phyloP scores from a whole-genome alignment of 2,888 invertebrate genomes.

The Drosophila paranaensis region DNA sequence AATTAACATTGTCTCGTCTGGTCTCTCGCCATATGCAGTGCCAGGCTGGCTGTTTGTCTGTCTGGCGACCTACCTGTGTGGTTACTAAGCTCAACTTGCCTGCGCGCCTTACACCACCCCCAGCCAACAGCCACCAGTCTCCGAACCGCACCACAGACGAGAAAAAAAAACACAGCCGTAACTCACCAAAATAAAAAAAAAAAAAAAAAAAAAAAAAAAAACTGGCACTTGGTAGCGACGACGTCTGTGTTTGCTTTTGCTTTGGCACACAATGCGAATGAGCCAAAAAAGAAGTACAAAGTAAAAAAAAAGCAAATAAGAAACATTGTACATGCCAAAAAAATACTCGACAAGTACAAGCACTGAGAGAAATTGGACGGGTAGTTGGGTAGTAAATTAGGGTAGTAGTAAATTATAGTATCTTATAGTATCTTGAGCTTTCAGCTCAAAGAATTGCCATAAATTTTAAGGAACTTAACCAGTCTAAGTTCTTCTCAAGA shows the following conservation, averaged over 20 bases:
- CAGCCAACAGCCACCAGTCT: conserved; percentile 5
- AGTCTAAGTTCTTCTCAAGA: neutral
- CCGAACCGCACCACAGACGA: conserved; percentile 13
- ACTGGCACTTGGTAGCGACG: conserved; percentile 72
- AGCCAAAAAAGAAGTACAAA: conserved; percentile 48
- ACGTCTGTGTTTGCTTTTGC: conserved; percentile 76
- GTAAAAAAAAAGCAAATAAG: conserved; percentile 36
- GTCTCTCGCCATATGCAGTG: conserved; percentile 39
- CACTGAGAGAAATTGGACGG: conserved; percentile 27
- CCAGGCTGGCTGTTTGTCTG: conserved; percentile 22
- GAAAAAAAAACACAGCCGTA: conserved; percentile 47
- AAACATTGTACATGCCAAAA: conserved; percentile 49
- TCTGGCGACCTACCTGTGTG: conserved; percentile 71
- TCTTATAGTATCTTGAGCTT: no score
- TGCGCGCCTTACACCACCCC: conserved; percentile 9
- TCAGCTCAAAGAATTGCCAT: neutral
- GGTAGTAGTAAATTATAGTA: no score
- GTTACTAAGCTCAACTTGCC: conserved; percentile 63
- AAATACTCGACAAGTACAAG: conserved; percentile 46
- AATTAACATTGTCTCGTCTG: conserved; percentile 77
- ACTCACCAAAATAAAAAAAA: conserved; percentile 42
- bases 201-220: conserved; percentile 64
- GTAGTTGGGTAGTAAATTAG: no score
- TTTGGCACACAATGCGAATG: conserved; percentile 61
- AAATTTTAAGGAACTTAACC: no score